A percentile compares a stretch with the other conserved stretches of the same genome.
phyloP scores from a whole-genome alignment of 1,140 invertebrate species.

The Teleopsis dalmanni region DNA sequence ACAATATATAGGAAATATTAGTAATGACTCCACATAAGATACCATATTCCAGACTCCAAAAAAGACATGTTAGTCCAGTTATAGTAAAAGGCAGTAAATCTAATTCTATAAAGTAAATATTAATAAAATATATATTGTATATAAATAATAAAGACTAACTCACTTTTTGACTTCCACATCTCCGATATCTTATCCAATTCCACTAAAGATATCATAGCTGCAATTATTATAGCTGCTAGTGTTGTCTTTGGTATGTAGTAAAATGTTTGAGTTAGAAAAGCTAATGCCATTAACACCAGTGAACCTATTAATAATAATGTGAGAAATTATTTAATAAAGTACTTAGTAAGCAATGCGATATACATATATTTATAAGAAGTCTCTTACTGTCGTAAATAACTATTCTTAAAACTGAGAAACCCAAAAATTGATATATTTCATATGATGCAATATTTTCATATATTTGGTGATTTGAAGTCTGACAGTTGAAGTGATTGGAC shows the following conservation, averaged over 20 bases:
- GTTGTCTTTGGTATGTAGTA: slow-evolving; percentile 72
- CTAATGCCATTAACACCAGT: slow-evolving; percentile 63
- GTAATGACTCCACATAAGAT: slow-evolving; percentile 73
- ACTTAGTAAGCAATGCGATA: too few species aligned
- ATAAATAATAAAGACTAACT: slow-evolving; percentile 32
- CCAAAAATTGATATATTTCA: too few species aligned
- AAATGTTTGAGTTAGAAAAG: slow-evolving; percentile 66
- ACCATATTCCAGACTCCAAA: slow-evolving; percentile 72
- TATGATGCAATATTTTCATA: too few species aligned
- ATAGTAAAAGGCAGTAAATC: slow-evolving; percentile 66
- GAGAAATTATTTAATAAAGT: too few species aligned
- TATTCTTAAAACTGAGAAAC: too few species aligned
- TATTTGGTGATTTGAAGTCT: too few species aligned
- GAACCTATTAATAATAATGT: too few species aligned
- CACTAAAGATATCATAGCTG: slow-evolving; percentile 74
- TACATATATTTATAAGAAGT: too few species aligned
- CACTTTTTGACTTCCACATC: slow-evolving; percentile 79
- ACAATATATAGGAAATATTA: slow-evolving; percentile 70
- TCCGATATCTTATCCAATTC: slow-evolving; percentile 66
- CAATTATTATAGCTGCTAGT: slow-evolving; percentile 69
- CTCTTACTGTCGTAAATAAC: too few species aligned
- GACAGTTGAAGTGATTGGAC: too few species aligned
- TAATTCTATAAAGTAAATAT: slow-evolving; percentile 50
- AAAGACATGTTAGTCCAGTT: slow-evolving; percentile 67
- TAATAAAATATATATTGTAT: not conserved